These are phyloP conservation scores for Silvanus unidentatus DNA, from an alignment of 2,888 invertebrate genomes.

Conservation along the genomic window DNA sequence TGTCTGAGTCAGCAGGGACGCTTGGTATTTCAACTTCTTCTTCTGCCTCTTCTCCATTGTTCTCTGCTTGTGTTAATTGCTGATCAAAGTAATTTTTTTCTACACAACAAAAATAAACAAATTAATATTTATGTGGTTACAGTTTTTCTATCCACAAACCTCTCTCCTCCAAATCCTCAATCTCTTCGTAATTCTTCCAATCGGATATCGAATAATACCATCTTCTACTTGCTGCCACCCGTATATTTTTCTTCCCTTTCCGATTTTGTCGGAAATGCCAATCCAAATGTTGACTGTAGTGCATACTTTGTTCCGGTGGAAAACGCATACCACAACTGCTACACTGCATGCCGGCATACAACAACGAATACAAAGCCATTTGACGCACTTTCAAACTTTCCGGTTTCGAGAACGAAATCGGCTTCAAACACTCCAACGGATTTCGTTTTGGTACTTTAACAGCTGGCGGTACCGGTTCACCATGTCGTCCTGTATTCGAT, in stretches of 20 bases:
- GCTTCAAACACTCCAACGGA: constrained; percentile 48
- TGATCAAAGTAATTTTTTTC: constrained; percentile 88
- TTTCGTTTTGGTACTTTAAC: constrained; percentile 13
- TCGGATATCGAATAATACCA: constrained; percentile 89
- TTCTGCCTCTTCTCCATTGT: constrained; percentile 53
- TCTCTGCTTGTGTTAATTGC: constrained; percentile 51
- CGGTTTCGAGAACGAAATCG: constrained; percentile 61
- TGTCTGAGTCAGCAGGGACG: constrained; percentile 62
- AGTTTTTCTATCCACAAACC: constrained; percentile 44
- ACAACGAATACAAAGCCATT: constrained; percentile 58
- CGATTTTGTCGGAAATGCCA: constrained; percentile 98
- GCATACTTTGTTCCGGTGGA: constrained; percentile 79
- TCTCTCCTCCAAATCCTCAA: constrained; percentile 85
- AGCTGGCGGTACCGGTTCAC: constrained; percentile 6
- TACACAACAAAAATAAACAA: no score
- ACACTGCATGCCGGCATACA: constrained; percentile 93
- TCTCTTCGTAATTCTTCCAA: constrained; percentile 92
- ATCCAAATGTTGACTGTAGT: constrained; percentile 93
- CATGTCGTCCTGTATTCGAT: constrained; percentile 8
- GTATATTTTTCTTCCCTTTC: constrained; percentile 75
- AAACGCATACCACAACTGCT: constrained; percentile 93
- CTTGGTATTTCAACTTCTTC: constrained; percentile 60
- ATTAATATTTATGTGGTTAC: not conserved
- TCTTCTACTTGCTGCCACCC: constrained; percentile 75
- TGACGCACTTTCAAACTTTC: constrained; percentile 73